phyloP scores from a whole-genome alignment of 2,113 vertebrate species.

The Stigmatopora nigra region DNA sequence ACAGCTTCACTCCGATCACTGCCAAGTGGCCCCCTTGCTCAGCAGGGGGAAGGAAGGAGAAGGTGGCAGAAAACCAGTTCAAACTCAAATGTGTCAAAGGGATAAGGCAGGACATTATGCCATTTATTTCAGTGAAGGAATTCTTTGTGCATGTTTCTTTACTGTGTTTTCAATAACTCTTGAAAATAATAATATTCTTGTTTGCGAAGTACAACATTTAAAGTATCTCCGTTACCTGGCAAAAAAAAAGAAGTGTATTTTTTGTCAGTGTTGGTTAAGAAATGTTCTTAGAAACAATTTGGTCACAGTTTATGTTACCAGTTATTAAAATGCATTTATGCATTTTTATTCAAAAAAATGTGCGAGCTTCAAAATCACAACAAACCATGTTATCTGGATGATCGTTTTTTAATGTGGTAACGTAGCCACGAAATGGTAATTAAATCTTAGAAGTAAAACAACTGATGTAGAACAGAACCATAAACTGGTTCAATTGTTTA shows the following conservation, averaged over 20 bases:
- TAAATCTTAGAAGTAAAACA: not conserved
- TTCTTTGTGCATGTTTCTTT: no score
- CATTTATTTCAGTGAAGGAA: no score
- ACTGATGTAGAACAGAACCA: not conserved
- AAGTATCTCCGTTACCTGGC: not conserved
- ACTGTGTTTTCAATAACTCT: no score
- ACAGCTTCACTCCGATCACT: no score
- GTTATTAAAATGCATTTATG: not conserved
- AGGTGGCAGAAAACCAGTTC: no score
- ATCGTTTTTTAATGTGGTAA: not conserved
- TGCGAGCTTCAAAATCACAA: not conserved
- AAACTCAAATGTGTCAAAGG: no score
- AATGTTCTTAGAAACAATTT: not conserved
- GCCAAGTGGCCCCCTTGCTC: no score
- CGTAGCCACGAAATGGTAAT: slow-evolving; percentile 4
- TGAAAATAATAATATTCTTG: not conserved
- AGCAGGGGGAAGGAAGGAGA: no score
- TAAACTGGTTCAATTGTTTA: not conserved
- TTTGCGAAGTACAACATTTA: not conserved
- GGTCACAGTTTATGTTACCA: not conserved
- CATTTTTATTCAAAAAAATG: not conserved
- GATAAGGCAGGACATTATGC: no score
- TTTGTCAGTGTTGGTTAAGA: not conserved
- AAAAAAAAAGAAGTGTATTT: not conserved
- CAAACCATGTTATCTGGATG: slow-evolving; percentile 1